These are phyloP conservation scores for Ptilorrhoa leucosticta DNA, from an alignment of 2,113 vertebrate genomes.

Conservation along the genomic window DNA sequence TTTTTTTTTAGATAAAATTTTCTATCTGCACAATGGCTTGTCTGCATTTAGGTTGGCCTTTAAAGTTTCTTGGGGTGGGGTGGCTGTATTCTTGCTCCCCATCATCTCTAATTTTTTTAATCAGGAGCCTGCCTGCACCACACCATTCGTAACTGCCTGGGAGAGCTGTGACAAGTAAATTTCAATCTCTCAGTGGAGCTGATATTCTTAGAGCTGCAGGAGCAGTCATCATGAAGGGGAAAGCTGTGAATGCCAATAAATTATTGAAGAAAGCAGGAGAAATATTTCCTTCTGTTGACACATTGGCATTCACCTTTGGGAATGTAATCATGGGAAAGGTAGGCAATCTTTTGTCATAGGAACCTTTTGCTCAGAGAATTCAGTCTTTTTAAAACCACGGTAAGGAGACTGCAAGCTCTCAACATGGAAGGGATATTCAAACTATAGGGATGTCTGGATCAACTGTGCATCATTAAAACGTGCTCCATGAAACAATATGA, in stretches of 20 bases:
- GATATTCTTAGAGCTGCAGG: conserved; percentile 56
- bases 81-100: not conserved
- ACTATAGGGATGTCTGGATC: not conserved
- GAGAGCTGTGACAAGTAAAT: conserved; percentile 52
- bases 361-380: conserved; percentile 5
- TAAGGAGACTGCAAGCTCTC: not conserved
- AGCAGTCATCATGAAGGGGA: conserved; percentile 59
- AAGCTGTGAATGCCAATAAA: conserved; percentile 57
- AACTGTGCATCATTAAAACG: not conserved
- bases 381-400: not conserved
- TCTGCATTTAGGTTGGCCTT: not conserved
- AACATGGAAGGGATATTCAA: not conserved
- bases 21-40: not conserved
- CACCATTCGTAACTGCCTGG: not conserved
- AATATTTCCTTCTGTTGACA: conserved; percentile 67
- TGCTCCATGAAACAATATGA: not conserved
- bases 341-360: conserved; percentile 60
- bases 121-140: not conserved
- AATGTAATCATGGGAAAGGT: conserved; percentile 61
- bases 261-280: conserved; percentile 66
- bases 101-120: conserved; percentile 8
- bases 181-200: conserved; percentile 38
- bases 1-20: not conserved
- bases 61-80: not conserved
- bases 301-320: conserved; percentile 59